Conservation (phyloP, 2,113 vertebrate species). For the Hemiprocne comata region DNA sequence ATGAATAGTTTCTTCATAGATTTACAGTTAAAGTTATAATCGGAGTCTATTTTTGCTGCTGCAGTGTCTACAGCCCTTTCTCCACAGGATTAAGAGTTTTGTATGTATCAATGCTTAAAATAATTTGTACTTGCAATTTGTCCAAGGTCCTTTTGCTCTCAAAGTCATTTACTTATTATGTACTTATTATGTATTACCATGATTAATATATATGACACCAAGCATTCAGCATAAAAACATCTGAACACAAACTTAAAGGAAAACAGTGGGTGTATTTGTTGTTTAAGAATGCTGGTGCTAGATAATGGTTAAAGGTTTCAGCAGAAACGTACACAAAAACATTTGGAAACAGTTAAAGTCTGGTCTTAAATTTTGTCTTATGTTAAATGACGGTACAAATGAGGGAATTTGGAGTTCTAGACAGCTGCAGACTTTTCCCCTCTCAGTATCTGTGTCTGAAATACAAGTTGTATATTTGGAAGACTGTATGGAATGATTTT, state of each 20-base stretch:
- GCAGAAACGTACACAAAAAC: constrained; percentile 30
- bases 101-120: neutral
- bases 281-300: neutral
- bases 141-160: neutral
- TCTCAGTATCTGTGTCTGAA: constrained; percentile 51
- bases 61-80: neutral
- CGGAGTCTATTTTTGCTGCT: neutral
- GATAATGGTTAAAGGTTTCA: constrained; percentile 39
- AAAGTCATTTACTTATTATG: neutral
- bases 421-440: constrained; percentile 41
- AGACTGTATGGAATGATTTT: constrained; percentile 49
- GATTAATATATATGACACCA: neutral
- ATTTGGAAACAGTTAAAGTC: constrained; percentile 58
- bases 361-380: constrained; percentile 54
- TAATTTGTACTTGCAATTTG: neutral
- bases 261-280: neutral
- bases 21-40: neutral
- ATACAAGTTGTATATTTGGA: constrained; percentile 53
- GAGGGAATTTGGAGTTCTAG: constrained; percentile 33
- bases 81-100: neutral
- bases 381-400: constrained; percentile 50
- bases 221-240: neutral
- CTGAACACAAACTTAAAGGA: neutral
- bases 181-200: constrained; percentile 11
- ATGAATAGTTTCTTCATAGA: constrained; percentile 12